phyloP scores from a whole-genome alignment of 2,113 vertebrate genomes.

The Trichechus manatus region DNA sequence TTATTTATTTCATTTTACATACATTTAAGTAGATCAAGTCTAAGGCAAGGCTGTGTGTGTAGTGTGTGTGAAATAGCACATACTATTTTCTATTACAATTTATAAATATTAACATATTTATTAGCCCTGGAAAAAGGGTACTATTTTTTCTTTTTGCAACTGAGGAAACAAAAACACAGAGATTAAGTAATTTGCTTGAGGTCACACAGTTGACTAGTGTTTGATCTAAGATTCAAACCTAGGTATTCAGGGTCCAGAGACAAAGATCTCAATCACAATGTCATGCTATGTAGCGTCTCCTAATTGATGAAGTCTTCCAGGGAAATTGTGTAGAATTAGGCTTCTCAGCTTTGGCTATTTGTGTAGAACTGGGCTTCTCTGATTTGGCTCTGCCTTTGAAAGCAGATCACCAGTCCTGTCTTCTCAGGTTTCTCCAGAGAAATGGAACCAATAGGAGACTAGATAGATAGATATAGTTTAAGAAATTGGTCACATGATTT shows the following conservation, averaged over 20 bases:
- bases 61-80: background rate
- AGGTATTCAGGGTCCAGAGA: background rate
- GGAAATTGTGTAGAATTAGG: background rate
- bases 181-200: background rate
- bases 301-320: background rate
- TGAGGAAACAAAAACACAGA: too few relatives aligned
- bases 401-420: too few relatives aligned
- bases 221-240: background rate
- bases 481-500: background rate
- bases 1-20: background rate
- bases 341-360: background rate
- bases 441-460: too few relatives aligned
- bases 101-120: background rate
- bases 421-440: too few relatives aligned
- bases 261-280: background rate
- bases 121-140: background rate
- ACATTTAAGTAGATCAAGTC: background rate
- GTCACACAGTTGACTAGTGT: background rate
- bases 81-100: background rate
- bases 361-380: too few relatives aligned
- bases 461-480: background rate
- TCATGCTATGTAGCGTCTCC: accelerated
- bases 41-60: too few relatives aligned
- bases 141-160: background rate
- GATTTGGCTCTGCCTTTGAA: too few relatives aligned